Base-by-base conservation (phyloP, 2,113 vertebrate species). In the Ochotona princeps region DNA sequence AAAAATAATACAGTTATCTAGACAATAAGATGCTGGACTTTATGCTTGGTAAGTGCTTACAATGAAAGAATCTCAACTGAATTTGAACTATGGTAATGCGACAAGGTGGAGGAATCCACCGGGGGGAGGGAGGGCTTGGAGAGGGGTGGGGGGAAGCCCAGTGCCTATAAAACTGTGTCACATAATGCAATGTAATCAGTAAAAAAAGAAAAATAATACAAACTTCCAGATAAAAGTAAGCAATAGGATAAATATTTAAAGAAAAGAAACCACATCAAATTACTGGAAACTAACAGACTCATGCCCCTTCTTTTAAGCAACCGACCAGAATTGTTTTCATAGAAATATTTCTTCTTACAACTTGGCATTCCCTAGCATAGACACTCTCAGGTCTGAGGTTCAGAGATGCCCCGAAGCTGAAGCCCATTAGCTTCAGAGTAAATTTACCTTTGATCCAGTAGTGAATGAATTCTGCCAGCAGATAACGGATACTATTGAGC, bases 171-270 rank as follows among this genome's bases (percentile, higher is more conserved):
- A n/a, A n/a, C n/a, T n/a, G n/a, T n/a, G n/a, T n/a, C n/a, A n/a
- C n/a, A n/a, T n/a, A n/a, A n/a, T n/a, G n/a, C n/a, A n/a, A n/a
- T n/a, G n/a, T n/a, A n/a, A n/a, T n/a, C n/a, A n/a, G n/a, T n/a
- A 51, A 75, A 96, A 84, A 47, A 87, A 79, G 44, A 51, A 75
- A 96, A 84, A 47, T 38, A 78, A 67, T 72, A 60, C 35, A 65
- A 51, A 93, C 69, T 73, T 92, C 44, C 54, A 81, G 35, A 80
- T 86, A 65, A 82, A 85, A 83, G 20, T 75, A 60, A 30, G 3
- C 73, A 93, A 76, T 32, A 54, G 60, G 82, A 73, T 57, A 17
- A 85, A 44, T 73, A n/a, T 66, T 60, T 83, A 79, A 25, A 94
- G 20, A 57, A 81, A 95, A 86, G 18, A 89, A 88, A 80, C 54